Base-by-base conservation (phyloP, 1,140 invertebrate genomes). In the Euwallacea similis region DNA sequence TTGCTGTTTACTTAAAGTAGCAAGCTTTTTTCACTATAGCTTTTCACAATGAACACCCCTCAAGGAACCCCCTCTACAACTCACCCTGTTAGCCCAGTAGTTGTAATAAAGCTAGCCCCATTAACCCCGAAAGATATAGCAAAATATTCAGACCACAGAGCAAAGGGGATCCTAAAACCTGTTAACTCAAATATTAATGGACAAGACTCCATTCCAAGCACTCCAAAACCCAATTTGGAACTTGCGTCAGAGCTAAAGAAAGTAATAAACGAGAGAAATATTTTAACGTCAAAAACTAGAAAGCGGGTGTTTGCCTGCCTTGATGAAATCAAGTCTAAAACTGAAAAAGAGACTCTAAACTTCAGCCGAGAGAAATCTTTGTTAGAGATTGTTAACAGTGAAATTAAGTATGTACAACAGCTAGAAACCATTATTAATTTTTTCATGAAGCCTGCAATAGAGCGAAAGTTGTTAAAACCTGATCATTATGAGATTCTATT, bases 371-470 rank as follows among this genome's bases (percentile, higher is more conserved):
- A 78, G 33, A 85, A 87, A 79, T 84, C 85, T 15, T 83, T 90
- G 43, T 81, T 88, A 75, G 91, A 92, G 83, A 87, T 91, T 69
- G 84, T 91, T 66, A 85, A 85, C n/a, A 90, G 90, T 44, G 91
- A 93, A 83, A 85, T 86, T 60, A 86, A 86, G 13, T 93, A 93
- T 79, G 79, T 91, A 13, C 82, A 85, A 53, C 89, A 91, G 76
- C 78, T 93, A 11, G 88, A 91, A 79, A 80, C 86, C 33, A 84
- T 92, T 9, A 86, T 89, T 77, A 85, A 88, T 82, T 90, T 81
- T 79, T 93, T 92, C 79, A 87, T 90, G 81, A 84, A 85, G 47
- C 90, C 91, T 2, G 80, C 90, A 7, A 79, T 85, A 60, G 84
- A 88, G 64, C 85, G 84, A 67, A 85, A 86, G 59, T 79, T 91